A percentile compares a stretch with the other conserved stretches of the same genome.
These are phyloP conservation scores for Vidua macroura DNA, from an alignment of 2,113 vertebrate genomes.

Conservation along the genomic window DNA sequence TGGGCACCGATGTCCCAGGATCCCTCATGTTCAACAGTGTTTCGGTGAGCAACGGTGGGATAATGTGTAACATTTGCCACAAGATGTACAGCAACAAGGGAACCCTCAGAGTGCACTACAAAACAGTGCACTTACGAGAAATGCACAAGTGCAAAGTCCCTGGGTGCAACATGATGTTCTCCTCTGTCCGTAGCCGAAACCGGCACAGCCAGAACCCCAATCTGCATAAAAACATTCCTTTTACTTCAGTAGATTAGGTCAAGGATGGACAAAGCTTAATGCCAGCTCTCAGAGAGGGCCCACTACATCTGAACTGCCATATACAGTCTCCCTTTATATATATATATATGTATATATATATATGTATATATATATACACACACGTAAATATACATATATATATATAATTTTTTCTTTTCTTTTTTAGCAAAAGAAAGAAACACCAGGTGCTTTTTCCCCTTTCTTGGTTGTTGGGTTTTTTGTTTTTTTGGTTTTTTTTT, in stretches of 20 bases:
- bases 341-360: background rate
- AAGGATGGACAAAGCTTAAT: slow-evolving; percentile 68
- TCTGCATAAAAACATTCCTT: slow-evolving; percentile 98
- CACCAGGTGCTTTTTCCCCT: slow-evolving; percentile 76
- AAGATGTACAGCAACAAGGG: slow-evolving; percentile 99
- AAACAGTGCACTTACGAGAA: slow-evolving; percentile 97
- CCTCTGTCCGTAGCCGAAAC: slow-evolving; percentile 97
- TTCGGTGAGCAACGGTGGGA: slow-evolving; percentile 84
- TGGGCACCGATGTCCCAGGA: slow-evolving; percentile 74
- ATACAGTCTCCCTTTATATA: slow-evolving; percentile 62
- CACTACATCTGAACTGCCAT: slow-evolving; percentile 73
- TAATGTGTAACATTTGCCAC: slow-evolving; percentile 98
- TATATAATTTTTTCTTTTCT: slow-evolving; percentile 50
- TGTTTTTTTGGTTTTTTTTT: background rate
- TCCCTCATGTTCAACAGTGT: slow-evolving; percentile 84
- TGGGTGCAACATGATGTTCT: slow-evolving; percentile 99
- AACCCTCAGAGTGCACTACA: slow-evolving; percentile 97
- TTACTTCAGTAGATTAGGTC: slow-evolving; percentile 84
- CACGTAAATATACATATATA: background rate
- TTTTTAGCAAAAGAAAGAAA: slow-evolving; percentile 71
- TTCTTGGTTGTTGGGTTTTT: slow-evolving; percentile 21
- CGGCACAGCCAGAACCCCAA: slow-evolving; percentile 99
- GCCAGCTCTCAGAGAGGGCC: slow-evolving; percentile 75
- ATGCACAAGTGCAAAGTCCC: slow-evolving; percentile 99
- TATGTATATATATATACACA: background rate